Evolutionary conservation across 2,113 vertebrate species (phyloP), one percentile per base, ranked within the genome.

Genomic region (Uria lomvia): DNA sequence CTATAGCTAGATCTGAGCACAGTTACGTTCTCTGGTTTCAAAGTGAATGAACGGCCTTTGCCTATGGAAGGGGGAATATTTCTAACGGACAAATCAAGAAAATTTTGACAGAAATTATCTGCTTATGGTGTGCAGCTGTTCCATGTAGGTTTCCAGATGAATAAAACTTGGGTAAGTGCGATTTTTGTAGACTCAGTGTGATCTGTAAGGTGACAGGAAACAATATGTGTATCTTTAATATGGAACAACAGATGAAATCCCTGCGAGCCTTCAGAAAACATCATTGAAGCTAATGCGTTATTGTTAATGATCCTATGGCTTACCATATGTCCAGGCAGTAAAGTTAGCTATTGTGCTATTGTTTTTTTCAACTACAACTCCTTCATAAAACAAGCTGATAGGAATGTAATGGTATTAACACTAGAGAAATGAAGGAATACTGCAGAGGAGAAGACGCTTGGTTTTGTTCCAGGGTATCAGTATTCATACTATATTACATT

Each of bases 221-320:
- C 34, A 86, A 88, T 86, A 68, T 56, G 65, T 13, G 0, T 86
- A 65, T 78, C 13, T 81, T 92, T 85, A 91, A 65, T 50, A 67
- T 32, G 40, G 34, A 81, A 81, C 53, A 84, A 58, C n/a, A 94
- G 40, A 85, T 79, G 52, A 98, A 92, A 94, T 96, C 78, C 45
- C 70, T 77, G 22, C 9, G 71, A 96, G 67, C 29, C 45, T 95
- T 87, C 60, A 85, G 45, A 95, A 97, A 93, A 78, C 32, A 72
- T 92, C 36, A 75, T 40, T 81, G 53, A 95, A 68, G 55, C 71
- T 83, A 95, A 95, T 86, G 67, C 72, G 11, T 85, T 87, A 87
- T 55, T 80, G 81, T 80, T 92, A 97, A 92, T 82, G 71, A 96
- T 89, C 53, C 66, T 38, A n/a, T 63, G 60, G 62, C 6, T 96